Base-by-base conservation (phyloP, 2,113 vertebrate species). In the Fregata magnificens region DNA sequence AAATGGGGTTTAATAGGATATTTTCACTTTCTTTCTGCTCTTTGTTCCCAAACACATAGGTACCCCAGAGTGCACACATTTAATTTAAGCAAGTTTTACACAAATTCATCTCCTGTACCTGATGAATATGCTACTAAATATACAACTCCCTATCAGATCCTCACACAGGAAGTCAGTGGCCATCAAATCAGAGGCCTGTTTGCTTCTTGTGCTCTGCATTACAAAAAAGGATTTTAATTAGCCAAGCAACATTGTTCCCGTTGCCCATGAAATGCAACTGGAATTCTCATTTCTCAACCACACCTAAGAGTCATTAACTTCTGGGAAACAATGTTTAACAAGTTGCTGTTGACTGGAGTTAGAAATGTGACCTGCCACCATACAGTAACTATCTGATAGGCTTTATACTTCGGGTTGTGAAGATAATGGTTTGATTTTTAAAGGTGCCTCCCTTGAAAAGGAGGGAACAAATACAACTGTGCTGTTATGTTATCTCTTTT, bases 211-310 rank as follows among this genome's bases (percentile, higher is more conserved):
- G 65, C 31, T 85, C 77, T 85, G 63, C 52, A 72, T 74, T 66
- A 67, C 38, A 56, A 59, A 92, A 92, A 89, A 36, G 11, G n/a
- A 71, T 76, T 94, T 91, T 80, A 93, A 86, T 94, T 95, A 93
- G 29, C 26, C 49, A 62, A 82, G 92, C 92, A 82, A 72, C 50
- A 62, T 22, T 9, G 17, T 52, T 93, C 73, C 86, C 65, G 42
- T 38, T 10, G 52, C 80, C 80, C 26, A 77, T 26, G 79, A 94
- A 84, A 87, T 76, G 67, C 85, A 96, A 85, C 82, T 92, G 76
- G 86, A 97, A 95, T 96, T 95, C 91, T 94, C 97, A 95, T 96
- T 98, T 78, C 91, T 93, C 69, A 87, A 59, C 53, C 16, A 77
- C 74, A 72, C 82, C 49, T 14, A 70, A 55, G 40, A 82, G 24